Evolutionary conservation across 2,888 invertebrate genomes (phyloP).

Genomic region (Caenorhabditis drosophilae): DNA sequence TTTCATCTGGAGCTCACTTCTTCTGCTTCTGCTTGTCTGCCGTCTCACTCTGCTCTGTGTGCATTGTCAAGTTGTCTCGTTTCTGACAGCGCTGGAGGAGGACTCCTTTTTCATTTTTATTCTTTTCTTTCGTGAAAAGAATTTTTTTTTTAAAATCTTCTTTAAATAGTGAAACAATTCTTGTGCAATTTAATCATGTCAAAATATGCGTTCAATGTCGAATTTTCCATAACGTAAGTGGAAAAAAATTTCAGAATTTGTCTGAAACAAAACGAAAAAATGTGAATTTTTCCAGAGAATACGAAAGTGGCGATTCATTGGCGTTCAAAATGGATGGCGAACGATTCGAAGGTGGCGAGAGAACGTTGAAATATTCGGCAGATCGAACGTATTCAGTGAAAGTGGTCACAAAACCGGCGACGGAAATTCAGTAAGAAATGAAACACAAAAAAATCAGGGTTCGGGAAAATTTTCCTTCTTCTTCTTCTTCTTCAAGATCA

Average conservation of each 20-base stretch:
- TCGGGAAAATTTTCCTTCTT: too few relatives aligned
- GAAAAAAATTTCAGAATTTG: constrained; percentile 2
- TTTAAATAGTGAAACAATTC: constrained; percentile 1
- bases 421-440: too few relatives aligned
- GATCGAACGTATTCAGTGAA: constrained; percentile 60
- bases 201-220: constrained; percentile 27
- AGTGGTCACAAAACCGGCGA: constrained; percentile 53
- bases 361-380: constrained; percentile 61
- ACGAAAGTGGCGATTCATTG: constrained; percentile 53
- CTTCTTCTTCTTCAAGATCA: too few relatives aligned
- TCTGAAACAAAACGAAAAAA: too few relatives aligned
- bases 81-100: too few relatives aligned
- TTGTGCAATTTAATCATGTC: constrained; percentile 15
- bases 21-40: not conserved
- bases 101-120: constrained; percentile 13
- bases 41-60: constrained; percentile 9
- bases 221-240: constrained; percentile 23
- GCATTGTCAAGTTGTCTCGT: too few relatives aligned
- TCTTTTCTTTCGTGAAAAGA: constrained; percentile 1
- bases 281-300: constrained; percentile 56
- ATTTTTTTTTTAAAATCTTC: constrained; percentile 7
- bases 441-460: too few relatives aligned
- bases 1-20: too few relatives aligned
- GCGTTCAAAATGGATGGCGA: constrained; percentile 66
- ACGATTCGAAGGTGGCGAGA: constrained; percentile 59